Evolutionary conservation across 2,888 invertebrate genomes (phyloP).

Genomic region (Odiellus spinosus): DNA sequence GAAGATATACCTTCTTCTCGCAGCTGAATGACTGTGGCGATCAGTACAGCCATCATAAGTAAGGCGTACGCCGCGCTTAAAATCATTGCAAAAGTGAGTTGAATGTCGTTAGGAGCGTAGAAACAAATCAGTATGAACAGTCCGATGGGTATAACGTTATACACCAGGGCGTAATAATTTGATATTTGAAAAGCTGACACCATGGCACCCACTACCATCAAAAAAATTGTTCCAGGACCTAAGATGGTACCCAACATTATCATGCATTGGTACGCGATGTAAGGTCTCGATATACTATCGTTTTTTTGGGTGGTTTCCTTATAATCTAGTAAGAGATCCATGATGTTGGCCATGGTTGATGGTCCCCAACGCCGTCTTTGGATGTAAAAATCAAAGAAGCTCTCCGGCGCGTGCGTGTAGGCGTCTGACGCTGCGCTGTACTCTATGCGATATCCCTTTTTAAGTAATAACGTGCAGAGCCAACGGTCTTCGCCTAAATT

Average conservation of each 20-base stretch:
- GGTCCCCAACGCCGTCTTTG: constrained; percentile 42
- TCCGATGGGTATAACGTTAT: constrained; percentile 80
- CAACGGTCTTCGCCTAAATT: constrained; percentile 81
- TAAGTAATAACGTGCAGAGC: constrained; percentile 90
- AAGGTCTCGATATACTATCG: constrained; percentile 35
- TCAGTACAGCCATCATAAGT: constrained; percentile 99
- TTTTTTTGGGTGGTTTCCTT: constrained; percentile 35
- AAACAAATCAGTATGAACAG: constrained; percentile 91
- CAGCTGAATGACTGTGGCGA: constrained; percentile 91
- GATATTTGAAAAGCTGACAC: constrained; percentile 48
- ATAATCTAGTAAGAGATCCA: constrained; percentile 36
- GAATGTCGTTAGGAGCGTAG: constrained; percentile 70
- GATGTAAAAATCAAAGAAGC: constrained; percentile 40
- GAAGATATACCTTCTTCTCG: constrained; percentile 94
- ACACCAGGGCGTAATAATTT: constrained; percentile 54
- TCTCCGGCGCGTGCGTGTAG: constrained; percentile 39
- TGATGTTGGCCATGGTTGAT: constrained; percentile 41
- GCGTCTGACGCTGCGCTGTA: constrained; percentile 84
- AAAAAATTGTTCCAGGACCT: constrained; percentile 65
- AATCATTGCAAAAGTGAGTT: constrained; percentile 84
- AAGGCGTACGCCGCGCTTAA: constrained; percentile 89
- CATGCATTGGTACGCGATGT: constrained; percentile 32
- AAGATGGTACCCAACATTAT: constrained; percentile 57
- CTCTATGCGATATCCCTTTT: constrained; percentile 93
- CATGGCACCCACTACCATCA: constrained; percentile 67